Base-by-base conservation (phyloP, 2,113 vertebrate species). In the Artemisiospiza belli region DNA sequence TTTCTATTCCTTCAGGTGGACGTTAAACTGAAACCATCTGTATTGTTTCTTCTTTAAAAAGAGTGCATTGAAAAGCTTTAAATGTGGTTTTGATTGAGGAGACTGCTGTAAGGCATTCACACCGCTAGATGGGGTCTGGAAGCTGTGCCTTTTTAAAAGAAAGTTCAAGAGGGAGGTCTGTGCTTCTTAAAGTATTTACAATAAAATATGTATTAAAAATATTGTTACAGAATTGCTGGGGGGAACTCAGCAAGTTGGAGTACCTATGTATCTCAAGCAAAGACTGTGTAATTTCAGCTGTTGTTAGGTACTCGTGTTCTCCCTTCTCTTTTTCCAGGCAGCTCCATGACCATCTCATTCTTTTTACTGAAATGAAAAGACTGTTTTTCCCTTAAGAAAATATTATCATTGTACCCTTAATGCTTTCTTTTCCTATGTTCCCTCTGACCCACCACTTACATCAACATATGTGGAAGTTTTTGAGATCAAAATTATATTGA, bases 121-220 rank as follows among this genome's bases (percentile, higher is more conserved):
- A 64, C 95, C 97, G 78, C 92, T 91, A 96, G 97, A 79, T 94
- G 96, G 96, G 23, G 91, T 35, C 46, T 75, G 74, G 58, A 93
- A 93, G 47, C 75, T 82, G 75, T 80, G 57, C 20, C 24, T 83
- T 67, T 61, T 47, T 27, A 1, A 11, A 74, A 74, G 51, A 25
- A 25, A 75, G 33, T 16, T 16, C 12, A 3, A 52, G 47, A 51
- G 39, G 6, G 31, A 24, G 15, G 5, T 52, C 46, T 37, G 22
- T 73, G 35, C 43, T 11, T 84, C 51, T 79, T 72, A 73, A 83
- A 63, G 25, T 43, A 12, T 55, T 90, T 37, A n/a, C 39, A 39
- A 23, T 58, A 67, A 85, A 69, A 66, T 33, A 31, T 11, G 3
- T 52, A 21, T 68, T 77, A 23, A 35, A 72, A 21, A 11, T 59